Conservation (phyloP, 2,888 invertebrate species). For the Drosophila quasianomalipes region DNA sequence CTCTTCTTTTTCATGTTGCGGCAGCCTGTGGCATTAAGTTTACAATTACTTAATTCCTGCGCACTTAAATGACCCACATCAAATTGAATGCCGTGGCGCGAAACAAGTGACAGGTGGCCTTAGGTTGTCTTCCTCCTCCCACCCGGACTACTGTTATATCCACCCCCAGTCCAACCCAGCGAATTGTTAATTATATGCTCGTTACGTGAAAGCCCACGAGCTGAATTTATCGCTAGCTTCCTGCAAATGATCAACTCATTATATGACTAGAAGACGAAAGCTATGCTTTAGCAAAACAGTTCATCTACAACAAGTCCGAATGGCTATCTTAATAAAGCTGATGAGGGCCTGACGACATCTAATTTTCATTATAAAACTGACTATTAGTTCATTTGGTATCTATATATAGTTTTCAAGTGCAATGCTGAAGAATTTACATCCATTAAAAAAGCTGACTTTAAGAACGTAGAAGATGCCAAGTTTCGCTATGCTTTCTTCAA, state of each 20-base stretch:
- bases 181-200: conserved; percentile 24
- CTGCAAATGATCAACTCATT: conserved; percentile 13
- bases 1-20: conserved; percentile 19
- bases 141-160: background rate
- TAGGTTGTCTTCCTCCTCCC: background rate
- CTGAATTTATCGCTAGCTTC: conserved; percentile 22
- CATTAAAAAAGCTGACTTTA: background rate
- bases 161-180: no score
- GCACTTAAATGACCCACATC: conserved; percentile 64
- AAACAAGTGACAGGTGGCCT: conserved; percentile 37
- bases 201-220: conserved; percentile 15
- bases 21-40: conserved; percentile 21
- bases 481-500: background rate
- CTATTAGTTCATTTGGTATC: background rate
- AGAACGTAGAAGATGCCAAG: background rate
- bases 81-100: conserved; percentile 31
- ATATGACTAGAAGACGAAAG: background rate
- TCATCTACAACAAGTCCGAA: background rate
- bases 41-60: conserved; percentile 34
- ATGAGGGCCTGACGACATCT: background rate
- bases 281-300: background rate
- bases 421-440: background rate
- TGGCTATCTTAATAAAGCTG: background rate
- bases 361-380: background rate
- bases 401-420: background rate